phyloP scores from a whole-genome alignment of 2,888 invertebrate species.

The Mactromeris polynyma region DNA sequence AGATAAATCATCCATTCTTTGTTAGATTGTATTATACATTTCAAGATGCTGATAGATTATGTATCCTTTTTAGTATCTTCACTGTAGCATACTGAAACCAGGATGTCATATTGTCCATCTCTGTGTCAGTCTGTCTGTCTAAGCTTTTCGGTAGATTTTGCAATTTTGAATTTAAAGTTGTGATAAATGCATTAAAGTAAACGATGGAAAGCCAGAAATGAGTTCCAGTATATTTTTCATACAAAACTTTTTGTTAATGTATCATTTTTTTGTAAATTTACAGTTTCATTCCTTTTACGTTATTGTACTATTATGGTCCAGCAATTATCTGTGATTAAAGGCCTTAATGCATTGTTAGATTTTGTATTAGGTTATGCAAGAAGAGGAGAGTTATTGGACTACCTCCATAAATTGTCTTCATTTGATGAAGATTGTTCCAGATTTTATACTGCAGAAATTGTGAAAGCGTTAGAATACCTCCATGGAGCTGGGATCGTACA shows the following conservation, averaged over 20 bases:
- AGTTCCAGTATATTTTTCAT: too few species aligned
- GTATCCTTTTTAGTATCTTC: conserved; percentile 87
- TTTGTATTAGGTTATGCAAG: conserved; percentile 98
- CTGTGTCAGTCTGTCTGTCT: too few species aligned
- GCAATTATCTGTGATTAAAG: not conserved
- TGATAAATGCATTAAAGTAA: too few species aligned
- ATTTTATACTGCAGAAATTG: conserved; percentile 98
- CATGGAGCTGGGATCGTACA: conserved; percentile 96
- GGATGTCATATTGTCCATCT: too few species aligned
- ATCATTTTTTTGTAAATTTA: not conserved
- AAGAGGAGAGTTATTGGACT: conserved; percentile 96
- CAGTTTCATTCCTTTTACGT: not conserved
- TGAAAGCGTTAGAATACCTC: conserved; percentile 96
- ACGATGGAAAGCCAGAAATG: too few species aligned
- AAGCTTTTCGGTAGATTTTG: too few species aligned
- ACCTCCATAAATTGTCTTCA: conserved; percentile 94
- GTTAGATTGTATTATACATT: conserved; percentile 98
- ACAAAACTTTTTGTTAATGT: too few species aligned
- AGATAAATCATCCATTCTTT: conserved; percentile 93
- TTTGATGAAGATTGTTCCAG: conserved; percentile 96
- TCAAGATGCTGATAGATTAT: conserved; percentile 96
- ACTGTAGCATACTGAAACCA: too few species aligned
- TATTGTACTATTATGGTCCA: not conserved
- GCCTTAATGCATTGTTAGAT: conserved; percentile 88
- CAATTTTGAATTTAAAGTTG: too few species aligned